phyloP scores from a whole-genome alignment of 2,113 vertebrate species.

The Notarius quadriscutis region DNA sequence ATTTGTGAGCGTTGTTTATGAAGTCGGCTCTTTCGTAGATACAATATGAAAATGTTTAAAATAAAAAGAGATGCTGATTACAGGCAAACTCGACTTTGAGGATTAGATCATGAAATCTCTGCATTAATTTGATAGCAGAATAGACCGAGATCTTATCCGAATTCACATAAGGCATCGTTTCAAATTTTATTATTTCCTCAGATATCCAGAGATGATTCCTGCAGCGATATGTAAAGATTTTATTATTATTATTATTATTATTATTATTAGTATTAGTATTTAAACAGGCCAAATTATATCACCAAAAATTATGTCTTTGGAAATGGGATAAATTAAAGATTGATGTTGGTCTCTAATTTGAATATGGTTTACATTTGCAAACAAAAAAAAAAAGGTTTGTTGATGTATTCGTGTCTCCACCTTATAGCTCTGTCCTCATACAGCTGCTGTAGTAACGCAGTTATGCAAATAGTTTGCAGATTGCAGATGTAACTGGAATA shows the following conservation, averaged over 20 bases:
- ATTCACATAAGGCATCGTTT: not conserved
- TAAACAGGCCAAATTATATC: not conserved
- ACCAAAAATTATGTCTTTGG: not conserved
- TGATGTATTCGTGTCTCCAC: not conserved
- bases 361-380: slow-evolving; percentile 5
- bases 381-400: not conserved
- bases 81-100: not conserved
- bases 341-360: not conserved
- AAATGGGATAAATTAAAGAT: not conserved
- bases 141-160: not conserved
- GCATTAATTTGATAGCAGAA: not conserved
- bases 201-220: not conserved
- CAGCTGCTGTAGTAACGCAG: slow-evolving; percentile 18
- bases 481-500: slow-evolving; percentile 6
- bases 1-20: slow-evolving; percentile 3
- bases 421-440: slow-evolving; percentile 2
- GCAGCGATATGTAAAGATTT: not conserved
- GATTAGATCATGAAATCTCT: not conserved
- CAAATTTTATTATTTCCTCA: not conserved
- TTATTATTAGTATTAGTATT: no score
- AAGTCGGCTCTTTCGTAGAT: not conserved
- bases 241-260: not conserved
- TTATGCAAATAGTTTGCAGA: not conserved
- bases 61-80: not conserved
- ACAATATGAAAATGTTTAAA: not conserved